Base-by-base conservation (phyloP, 2,888 invertebrate genomes). In the Onchidella celtica region DNA sequence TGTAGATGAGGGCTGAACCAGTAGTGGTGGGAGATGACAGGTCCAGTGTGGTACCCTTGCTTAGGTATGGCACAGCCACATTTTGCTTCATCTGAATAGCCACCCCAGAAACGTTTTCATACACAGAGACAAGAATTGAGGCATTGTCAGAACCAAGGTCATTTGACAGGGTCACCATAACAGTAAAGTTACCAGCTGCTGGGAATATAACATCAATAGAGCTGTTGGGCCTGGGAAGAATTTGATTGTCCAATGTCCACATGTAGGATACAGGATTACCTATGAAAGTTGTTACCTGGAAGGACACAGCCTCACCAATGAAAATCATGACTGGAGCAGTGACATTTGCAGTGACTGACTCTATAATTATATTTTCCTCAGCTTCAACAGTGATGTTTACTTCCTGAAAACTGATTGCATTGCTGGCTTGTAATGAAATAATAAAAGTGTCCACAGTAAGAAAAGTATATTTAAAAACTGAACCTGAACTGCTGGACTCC, bases 1-100 rank as follows among this genome's bases (percentile, higher is more conserved):
- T 47, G 40, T 85, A 85, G 0, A 81, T 70, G 0, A 88, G 82
- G 76, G 85, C 81, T 29, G 88, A 86, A 0, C 90, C 90, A 29
- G 65, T 59, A 6, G 76, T 57, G 17, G 81, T 79, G 9, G 72
- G 73, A 9, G 84, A 83, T 9, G 55, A 83, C 11, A 88, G 68
- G 21, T 80, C 81, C 9, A 87, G 75, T 14, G 40, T 55, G 11
- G 78, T 83, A n/a, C 82, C 77, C 1, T 84, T 79, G 14, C 72
- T 72, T 36, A 80, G 74, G 72, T 83, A 86, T 11, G 79, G 65
- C 55, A 79, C 70, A 77, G 87, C 87, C 63, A 47, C 34, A 57
- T 1, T 77, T 40, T n/a, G 80, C 21, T 65, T 47, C 11, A 66
- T 47, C n/a, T 55, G 32, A 21, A 76, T 76, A 55, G 76, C 57